Evolutionary conservation across 2,113 vertebrate genomes (phyloP), one percentile per base, ranked within the genome.

Genomic region (Xiphophorus hellerii): DNA sequence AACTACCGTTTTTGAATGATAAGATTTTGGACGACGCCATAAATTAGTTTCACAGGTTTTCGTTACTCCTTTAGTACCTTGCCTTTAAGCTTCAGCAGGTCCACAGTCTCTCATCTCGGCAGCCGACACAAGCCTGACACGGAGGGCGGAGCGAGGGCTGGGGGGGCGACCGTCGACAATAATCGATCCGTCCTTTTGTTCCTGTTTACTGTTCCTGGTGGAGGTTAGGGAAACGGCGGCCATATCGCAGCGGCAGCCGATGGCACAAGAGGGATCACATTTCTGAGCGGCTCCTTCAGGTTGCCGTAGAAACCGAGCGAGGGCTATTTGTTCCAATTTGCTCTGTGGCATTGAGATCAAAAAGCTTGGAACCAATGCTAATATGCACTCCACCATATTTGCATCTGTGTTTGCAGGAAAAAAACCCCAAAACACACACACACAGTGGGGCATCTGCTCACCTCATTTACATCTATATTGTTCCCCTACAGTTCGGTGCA

Each of bases 281-380:
- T 76, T 63, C 70, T 78, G 74, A 86, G 80, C 78, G 33, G 71
- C 86, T 84, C 85, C 71, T 76, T 62, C 78, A 69, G 80, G 93
- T 94, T 94, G 91, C 90, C 83, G 48, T 90, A 90, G 93, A 90
- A 94, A 95, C 94, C 84, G 63, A 29, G 30, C 74, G 10, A n/a
- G 87, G 78, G 72, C 84, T 78, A 87, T 91, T 92, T 89, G 90
- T 92, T 91, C 89, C 83, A 91, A 90, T 92, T 90, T 89, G 88
- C 87, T 84, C 63, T 69, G 73, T 73, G 76, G 73, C 65, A 73
- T 76, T 2, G 73, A 87, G 83, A 92, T 90, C 87, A 87, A 89
- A 89, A 89, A 84, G 74, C 80, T 29, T 14, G 54, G 67, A 73
- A 2, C 74, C 76, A 62, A 66, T 30, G 73, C 63, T 74, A 71